Base-by-base conservation (phyloP, 64 coral and sea anemone species). In the Porites lutea region DNA sequence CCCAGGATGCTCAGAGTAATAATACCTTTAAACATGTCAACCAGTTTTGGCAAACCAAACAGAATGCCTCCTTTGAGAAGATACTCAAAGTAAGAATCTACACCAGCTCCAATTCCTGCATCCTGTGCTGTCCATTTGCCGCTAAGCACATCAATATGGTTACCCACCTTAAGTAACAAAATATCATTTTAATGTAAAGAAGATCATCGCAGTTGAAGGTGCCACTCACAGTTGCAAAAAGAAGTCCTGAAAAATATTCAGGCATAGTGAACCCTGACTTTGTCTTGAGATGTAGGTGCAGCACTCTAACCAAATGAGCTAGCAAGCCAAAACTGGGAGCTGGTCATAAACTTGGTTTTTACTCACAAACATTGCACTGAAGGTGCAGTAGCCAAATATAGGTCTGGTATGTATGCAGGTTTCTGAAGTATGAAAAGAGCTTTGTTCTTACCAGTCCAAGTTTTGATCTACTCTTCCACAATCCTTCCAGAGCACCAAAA, bases 1-100 rank as follows among this genome's bases (percentile, higher is more conserved):
- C 27, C 27, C 27, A 0, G 27, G 27, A 37, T 1, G 27, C 27
- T 37, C 27, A 37, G 0, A 37, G 27, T 37, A 1, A 12, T 9
- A 57, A 57, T 57, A 99, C 97, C 97, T 99, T 91, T 82, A 82
- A 99, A 99, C 94, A 96, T 99, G 43, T 70, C 67, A 0, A 96
- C 83, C 74, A 99, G 79, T 72, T 72, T 80, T 9, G 94, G 94
- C n/a, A 78, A 91, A 61, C 94, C 91, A 89, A 99, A 86, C 91
- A 99, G 71, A 50, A 99, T 92, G 65, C 90, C 97, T 63, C 97
- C 97, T 60, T 99, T 99, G 13, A 99, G 92, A 15, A 99, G 92
- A 64, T 99, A 99, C 57, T 99, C 97, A 92, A 88, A 99, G 51
- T 99, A 99, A 4, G 97, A 99, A 72, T 99, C 97, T 46, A 99